Conservation (phyloP, 2,888 invertebrate species). For the Lepetodrilus schrolli region DNA sequence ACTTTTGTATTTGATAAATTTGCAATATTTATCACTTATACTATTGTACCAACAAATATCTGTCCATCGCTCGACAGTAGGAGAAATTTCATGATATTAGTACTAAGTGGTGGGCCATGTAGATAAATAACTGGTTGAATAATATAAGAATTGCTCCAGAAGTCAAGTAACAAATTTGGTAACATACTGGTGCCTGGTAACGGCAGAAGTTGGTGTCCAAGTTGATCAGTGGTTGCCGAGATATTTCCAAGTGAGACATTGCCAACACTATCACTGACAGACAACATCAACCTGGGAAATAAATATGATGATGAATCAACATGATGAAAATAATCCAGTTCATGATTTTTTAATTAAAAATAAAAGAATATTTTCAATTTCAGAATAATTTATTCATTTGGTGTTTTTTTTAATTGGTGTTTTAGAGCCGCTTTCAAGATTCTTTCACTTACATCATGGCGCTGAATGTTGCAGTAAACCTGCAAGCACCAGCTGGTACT, state of each 20-base stretch:
- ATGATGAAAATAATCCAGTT: background rate
- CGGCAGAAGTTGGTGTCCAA: slow-evolving; percentile 37
- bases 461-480: too few relatives aligned
- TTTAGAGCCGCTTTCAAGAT: too few relatives aligned
- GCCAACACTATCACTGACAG: slow-evolving; percentile 37
- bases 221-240: slow-evolving; percentile 36
- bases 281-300: slow-evolving; percentile 37
- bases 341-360: too few relatives aligned
- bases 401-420: too few relatives aligned
- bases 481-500: too few relatives aligned
- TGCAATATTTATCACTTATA: background rate
- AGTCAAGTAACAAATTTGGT: too few relatives aligned
- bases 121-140: background rate
- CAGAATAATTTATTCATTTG: too few relatives aligned
- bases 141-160: too few relatives aligned
- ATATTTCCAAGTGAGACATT: slow-evolving; percentile 34
- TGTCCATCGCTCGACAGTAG: background rate
- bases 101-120: background rate
- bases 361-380: too few relatives aligned
- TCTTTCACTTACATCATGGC: too few relatives aligned
- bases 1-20: background rate
- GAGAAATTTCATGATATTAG: background rate
- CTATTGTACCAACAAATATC: too few relatives aligned
- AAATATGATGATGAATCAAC: too few relatives aligned
- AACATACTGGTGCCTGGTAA: slow-evolving; percentile 31